These are phyloP conservation scores for Lamproptera curius DNA, from an alignment of 2,888 invertebrate genomes.

Conservation along the genomic window DNA sequence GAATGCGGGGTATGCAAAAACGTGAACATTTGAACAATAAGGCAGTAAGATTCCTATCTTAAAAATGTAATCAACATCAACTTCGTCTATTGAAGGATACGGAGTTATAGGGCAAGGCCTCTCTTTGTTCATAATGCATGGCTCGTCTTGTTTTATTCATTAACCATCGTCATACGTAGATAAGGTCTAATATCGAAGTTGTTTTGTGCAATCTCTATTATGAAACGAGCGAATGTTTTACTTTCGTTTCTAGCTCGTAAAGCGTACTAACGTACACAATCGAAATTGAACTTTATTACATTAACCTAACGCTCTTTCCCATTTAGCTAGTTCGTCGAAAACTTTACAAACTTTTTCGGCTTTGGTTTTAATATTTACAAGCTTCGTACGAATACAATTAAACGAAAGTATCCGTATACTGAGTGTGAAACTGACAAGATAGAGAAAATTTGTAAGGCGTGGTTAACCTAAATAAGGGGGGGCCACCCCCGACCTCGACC, in stretches of 20 bases:
- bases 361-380: background rate
- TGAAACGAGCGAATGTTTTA: background rate
- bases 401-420: constrained; percentile 26
- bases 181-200: background rate
- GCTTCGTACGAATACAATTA: background rate
- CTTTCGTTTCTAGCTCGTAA: background rate
- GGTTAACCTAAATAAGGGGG: constrained; percentile 22
- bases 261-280: background rate
- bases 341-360: background rate
- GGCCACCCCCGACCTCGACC: constrained; percentile 33
- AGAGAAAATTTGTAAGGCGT: constrained; percentile 27
- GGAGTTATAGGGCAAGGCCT: constrained; percentile 17
- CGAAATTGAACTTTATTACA: too few species aligned
- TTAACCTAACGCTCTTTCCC: background rate
- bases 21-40: too few species aligned
- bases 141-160: constrained; percentile 6
- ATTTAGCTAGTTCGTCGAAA: background rate
- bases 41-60: constrained; percentile 1
- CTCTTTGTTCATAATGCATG: constrained; percentile 15
- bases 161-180: constrained; percentile 1
- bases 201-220: constrained; percentile 2
- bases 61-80: constrained; percentile 13
- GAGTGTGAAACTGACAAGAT: constrained; percentile 29
- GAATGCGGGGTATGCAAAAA: too few species aligned
- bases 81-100: constrained; percentile 9